Conservation (phyloP, 2,113 vertebrate species). For the Platycercus adscitus region DNA sequence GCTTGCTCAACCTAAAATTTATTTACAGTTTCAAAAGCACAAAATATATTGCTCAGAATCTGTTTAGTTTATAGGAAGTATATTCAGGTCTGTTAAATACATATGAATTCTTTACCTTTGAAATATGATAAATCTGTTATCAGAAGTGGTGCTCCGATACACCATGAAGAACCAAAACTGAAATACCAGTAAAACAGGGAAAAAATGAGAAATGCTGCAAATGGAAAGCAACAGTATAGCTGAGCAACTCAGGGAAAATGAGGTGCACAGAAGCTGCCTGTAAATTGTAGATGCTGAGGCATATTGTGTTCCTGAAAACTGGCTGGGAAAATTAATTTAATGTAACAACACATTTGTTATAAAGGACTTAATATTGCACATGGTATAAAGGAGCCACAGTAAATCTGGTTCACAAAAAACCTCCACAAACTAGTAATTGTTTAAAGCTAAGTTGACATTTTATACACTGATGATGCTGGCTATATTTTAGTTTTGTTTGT, state of each 20-base stretch:
- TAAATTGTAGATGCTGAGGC: background rate
- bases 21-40: background rate
- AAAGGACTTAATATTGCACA: background rate
- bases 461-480: background rate
- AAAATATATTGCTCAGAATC: background rate
- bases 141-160: background rate
- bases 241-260: background rate
- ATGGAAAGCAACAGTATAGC: background rate
- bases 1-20: background rate
- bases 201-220: background rate
- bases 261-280: background rate
- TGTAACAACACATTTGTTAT: background rate
- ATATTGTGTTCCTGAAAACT: background rate
- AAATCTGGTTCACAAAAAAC: background rate
- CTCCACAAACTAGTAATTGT: background rate
- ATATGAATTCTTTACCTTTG: background rate
- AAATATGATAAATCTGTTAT: background rate
- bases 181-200: background rate
- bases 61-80: background rate
- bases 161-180: background rate
- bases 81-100: background rate
- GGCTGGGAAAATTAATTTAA: background rate
- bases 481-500: background rate
- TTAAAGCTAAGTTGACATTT: background rate
- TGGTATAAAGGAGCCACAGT: background rate